Base-by-base conservation (phyloP, 2,888 invertebrate species). In the Apamea epomidion region DNA sequence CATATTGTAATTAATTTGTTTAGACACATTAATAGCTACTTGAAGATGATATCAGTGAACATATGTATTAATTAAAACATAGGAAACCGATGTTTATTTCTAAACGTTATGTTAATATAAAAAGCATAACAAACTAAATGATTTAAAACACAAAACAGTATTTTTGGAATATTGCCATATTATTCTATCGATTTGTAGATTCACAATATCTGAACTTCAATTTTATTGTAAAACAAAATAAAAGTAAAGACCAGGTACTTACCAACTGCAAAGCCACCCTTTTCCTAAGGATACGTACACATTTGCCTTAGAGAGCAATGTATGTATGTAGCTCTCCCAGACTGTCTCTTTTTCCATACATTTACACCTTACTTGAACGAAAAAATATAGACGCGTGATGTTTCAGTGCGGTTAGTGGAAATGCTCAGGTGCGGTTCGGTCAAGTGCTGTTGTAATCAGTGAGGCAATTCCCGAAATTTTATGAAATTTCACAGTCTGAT, bases 1-100 rank as follows among this genome's bases (percentile, higher is more conserved):
- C 62, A 71, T 82, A 74, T 58, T 64, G 25, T n/a, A 68, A 83
- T 79, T 68, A 74, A 76, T 85, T 78, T 32, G 10, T 18, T 32
- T 32, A 29, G 58, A 67, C 69, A 58, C 25, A 60, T 83, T 70
- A 77, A 65, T 54, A 25, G 25, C 29, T 42, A 21, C 8, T 58
- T 62, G 3, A 29, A 73, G 73, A 76, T 67, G 2, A 60, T 81
- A 70, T 85, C 69, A 64, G 2, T 18, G 18, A 42, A 81, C 48
- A 58, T 76, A 32, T 76, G 42, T 42, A 85, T 71, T 54, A 54
- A 37, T 5, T 64, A 69, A 69, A 72, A 14, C 18, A 64, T 37
- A 4, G n/a, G 14, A 58, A 72, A 48, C 5, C 12, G 7, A 58
- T 29, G 29, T 37, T 70, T 65, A 0, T 32, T 51, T 76, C 7